A percentile compares a stretch with the other conserved stretches of the same genome.
These are phyloP conservation scores for Diplodus puntazzo DNA, from an alignment of 2,797 vertebrate genomes.

Conservation along the genomic window DNA sequence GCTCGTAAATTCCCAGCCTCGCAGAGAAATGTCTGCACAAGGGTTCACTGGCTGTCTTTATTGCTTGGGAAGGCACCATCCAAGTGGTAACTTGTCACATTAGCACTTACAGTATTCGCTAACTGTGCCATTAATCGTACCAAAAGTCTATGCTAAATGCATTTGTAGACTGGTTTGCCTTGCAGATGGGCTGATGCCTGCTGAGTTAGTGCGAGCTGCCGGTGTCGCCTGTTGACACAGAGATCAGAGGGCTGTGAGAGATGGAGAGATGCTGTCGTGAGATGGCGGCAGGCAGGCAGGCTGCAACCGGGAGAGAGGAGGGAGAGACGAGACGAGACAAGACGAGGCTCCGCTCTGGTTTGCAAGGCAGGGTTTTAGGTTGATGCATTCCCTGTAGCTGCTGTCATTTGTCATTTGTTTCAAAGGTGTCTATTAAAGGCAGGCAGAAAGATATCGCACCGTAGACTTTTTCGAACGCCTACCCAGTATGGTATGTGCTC, in stretches of 20 bases:
- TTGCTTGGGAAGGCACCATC: conserved; percentile 50
- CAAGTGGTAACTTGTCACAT: conserved; percentile 67
- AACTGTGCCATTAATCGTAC: conserved; percentile 69
- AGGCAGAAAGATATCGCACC: conserved; percentile 8
- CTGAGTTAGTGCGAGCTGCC: conserved; percentile 72
- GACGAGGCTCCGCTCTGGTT: conserved; percentile 54
- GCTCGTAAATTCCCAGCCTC: conserved; percentile 65
- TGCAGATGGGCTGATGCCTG: conserved; percentile 73
- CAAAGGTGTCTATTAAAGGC: conserved; percentile 31
- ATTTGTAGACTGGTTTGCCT: conserved; percentile 65
- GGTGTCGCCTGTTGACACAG: conserved; percentile 77
- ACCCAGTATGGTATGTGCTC: background rate
- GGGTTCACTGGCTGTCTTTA: conserved; percentile 49
- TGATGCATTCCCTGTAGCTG: conserved; percentile 36
- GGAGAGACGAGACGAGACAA: conserved; percentile 56
- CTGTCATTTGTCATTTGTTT: conserved; percentile 33
- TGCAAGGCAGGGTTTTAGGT: conserved; percentile 50
- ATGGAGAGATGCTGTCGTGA: conserved; percentile 76
- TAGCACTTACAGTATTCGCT: conserved; percentile 60
- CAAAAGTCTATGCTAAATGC: conserved; percentile 66
- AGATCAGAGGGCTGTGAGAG: conserved; percentile 81
- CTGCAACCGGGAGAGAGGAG: conserved; percentile 51
- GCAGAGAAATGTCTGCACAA: conserved; percentile 54
- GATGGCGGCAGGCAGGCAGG: conserved; percentile 76
- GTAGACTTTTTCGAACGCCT: background rate